Evolutionary conservation across 2,113 vertebrate genomes (phyloP).

Genomic region (Pedetes capensis): DNA sequence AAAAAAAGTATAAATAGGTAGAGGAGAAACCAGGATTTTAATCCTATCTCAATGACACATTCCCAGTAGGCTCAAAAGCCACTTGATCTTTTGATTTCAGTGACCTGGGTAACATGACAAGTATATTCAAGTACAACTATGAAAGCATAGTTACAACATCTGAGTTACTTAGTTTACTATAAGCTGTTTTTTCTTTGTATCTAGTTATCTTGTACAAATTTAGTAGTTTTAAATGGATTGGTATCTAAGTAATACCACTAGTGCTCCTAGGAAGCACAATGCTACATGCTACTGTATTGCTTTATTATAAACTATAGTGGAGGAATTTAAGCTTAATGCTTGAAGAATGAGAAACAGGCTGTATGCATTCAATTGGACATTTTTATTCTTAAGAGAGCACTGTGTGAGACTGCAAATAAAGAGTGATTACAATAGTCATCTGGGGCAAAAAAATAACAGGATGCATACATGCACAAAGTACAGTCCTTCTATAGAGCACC

Average conservation of each 20-base stretch:
- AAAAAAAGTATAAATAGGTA: not conserved
- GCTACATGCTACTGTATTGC: accelerated
- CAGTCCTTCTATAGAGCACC: not conserved
- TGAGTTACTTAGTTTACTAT: not conserved
- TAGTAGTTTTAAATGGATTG: not conserved
- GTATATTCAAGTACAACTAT: not conserved
- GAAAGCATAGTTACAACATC: not conserved
- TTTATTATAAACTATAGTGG: not conserved
- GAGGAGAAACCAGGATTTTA: not conserved
- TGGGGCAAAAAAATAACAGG: not conserved
- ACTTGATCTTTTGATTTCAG: not conserved
- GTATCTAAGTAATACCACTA: not conserved
- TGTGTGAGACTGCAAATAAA: not conserved
- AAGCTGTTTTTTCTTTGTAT: not conserved
- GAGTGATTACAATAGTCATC: not conserved
- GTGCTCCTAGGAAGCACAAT: not conserved
- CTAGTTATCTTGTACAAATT: not conserved
- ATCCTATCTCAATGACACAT: not conserved
- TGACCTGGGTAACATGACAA: not conserved
- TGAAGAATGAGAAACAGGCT: not conserved
- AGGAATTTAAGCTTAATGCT: not conserved
- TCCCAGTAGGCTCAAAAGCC: not conserved
- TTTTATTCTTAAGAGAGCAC: not conserved
- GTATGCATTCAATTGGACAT: not conserved
- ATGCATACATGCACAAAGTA: not conserved